Percentiles rank a stretch among this genome's conserved stretches.
These are phyloP conservation scores for Drosophila mayri DNA, from an alignment of 1,140 invertebrate genomes.

Conservation along the genomic window DNA sequence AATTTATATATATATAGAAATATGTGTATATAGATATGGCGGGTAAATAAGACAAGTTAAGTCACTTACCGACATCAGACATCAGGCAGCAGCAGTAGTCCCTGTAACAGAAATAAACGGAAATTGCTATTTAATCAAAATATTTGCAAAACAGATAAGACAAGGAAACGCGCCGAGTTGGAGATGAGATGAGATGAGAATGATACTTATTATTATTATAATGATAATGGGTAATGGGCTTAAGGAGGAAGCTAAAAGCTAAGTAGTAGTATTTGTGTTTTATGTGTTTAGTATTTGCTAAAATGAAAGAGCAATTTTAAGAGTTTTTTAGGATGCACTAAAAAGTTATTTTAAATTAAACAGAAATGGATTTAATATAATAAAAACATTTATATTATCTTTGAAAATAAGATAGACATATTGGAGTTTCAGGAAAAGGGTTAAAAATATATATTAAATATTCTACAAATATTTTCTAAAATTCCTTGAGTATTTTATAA, in stretches of 20 bases:
- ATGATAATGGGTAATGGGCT: background rate
- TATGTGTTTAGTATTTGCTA: no score
- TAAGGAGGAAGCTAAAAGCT: conserved; percentile 5
- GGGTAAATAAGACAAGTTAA: conserved; percentile 36
- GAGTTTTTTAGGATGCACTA: background rate
- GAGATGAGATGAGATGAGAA: background rate
- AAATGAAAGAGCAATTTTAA: no score
- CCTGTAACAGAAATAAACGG: conserved; percentile 34
- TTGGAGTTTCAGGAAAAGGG: background rate
- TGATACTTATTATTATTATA: background rate
- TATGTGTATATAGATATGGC: background rate
- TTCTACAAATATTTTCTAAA: background rate
- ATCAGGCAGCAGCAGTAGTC: background rate
- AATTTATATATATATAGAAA: background rate
- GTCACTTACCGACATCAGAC: conserved; percentile 1
- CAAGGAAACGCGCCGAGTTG: conserved; percentile 38
- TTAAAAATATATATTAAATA: background rate
- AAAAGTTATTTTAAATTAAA: background rate
- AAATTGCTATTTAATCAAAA: conserved; percentile 38
- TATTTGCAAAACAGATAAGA: conserved; percentile 46
- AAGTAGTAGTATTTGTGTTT: no score
- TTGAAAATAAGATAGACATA: background rate
- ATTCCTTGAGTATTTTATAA: no score
- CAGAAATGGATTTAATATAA: background rate
- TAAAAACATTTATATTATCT: background rate